Conservation (phyloP, 2,797 vertebrate genomes). For the Lemur catta region DNA sequence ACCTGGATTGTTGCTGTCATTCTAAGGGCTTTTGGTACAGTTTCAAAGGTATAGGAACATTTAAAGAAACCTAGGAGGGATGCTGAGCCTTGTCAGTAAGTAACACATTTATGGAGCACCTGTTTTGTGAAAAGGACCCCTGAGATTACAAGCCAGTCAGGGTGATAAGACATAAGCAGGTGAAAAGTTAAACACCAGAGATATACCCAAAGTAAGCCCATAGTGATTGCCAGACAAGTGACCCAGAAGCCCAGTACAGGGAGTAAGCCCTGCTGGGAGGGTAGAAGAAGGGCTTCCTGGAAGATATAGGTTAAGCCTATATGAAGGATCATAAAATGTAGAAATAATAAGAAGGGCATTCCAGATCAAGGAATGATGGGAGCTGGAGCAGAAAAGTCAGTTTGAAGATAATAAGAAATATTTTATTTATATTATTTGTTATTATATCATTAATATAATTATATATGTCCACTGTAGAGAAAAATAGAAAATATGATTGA, state of each 20-base stretch:
- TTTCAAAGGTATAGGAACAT: constrained; percentile 5
- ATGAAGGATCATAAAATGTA: background rate
- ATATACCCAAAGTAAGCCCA: background rate
- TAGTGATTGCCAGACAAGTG: background rate
- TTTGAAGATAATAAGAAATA: constrained; percentile 2
- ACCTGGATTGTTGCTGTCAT: background rate
- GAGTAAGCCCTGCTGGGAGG: background rate
- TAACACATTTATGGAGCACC: background rate
- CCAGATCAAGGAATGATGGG: background rate
- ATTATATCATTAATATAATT: background rate
- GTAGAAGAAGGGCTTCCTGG: background rate
- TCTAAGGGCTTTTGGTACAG: background rate
- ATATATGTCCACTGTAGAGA: background rate
- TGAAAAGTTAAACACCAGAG: background rate
- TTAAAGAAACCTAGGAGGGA: background rate
- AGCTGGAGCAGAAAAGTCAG: background rate
- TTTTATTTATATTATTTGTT: background rate
- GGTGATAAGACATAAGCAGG: background rate
- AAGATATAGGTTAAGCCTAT: background rate
- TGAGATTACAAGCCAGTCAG: background rate
- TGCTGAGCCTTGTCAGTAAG: background rate
- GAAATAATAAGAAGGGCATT: background rate
- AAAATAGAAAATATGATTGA: constrained; percentile 15
- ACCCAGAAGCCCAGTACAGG: background rate
- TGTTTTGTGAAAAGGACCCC: background rate